A percentile compares a stretch with the other conserved stretches of the same genome.
These are phyloP conservation scores for Hipposideros armiger DNA, from an alignment of 2,113 vertebrate genomes.

Conservation along the genomic window DNA sequence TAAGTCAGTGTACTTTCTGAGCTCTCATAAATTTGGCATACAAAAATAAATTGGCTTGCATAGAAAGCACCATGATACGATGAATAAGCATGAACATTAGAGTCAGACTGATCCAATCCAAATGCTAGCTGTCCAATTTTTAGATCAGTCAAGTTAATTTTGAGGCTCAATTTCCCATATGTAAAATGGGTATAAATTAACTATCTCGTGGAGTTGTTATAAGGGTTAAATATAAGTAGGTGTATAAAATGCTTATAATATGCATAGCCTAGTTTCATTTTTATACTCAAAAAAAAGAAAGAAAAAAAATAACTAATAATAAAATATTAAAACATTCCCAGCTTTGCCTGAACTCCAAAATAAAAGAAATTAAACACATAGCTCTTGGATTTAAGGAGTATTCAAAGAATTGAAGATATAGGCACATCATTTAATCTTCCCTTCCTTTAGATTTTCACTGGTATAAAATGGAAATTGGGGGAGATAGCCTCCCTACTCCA, in stretches of 20 bases:
- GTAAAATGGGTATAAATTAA: constrained; percentile 40
- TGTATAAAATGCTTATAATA: not conserved
- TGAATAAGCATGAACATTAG: not conserved
- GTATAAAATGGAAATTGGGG: constrained; percentile 22
- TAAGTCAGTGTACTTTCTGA: constrained; percentile 16
- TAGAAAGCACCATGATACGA: not conserved
- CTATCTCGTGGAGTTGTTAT: not conserved
- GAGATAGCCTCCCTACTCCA: not conserved
- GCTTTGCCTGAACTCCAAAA: constrained; percentile 31
- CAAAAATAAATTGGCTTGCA: not conserved
- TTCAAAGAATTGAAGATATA: not conserved
- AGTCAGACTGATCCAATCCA: not conserved
- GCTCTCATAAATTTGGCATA: not conserved
- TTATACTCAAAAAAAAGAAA: constrained; percentile 5
- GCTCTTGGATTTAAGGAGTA: not conserved
- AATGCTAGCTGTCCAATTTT: not conserved
- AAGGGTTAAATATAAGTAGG: not conserved
- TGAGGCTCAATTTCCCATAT: not conserved
- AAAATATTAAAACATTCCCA: not conserved
- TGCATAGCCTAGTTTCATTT: not conserved
- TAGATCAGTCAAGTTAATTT: not conserved
- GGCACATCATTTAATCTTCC: not conserved
- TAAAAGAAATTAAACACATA: constrained; percentile 6
- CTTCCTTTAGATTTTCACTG: not conserved
- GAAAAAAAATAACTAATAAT: not conserved